A percentile compares a stretch with the other conserved stretches of the same genome.
Evolutionary conservation across 2,888 invertebrate genomes (phyloP).

Genomic region (Sminthurides aquaticus): DNA sequence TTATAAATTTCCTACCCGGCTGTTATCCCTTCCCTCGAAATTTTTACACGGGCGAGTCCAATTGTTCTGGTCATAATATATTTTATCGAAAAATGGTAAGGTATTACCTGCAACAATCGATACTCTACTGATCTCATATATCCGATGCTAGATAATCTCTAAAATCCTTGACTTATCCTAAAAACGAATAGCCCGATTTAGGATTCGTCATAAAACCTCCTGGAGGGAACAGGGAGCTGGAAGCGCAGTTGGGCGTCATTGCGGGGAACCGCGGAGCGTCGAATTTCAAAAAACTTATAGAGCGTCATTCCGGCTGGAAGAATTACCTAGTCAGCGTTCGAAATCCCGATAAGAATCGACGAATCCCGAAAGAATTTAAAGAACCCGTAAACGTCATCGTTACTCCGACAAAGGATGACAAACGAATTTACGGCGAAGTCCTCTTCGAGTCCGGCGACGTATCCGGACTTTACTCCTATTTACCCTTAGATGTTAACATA

Average conservation of each 20-base stretch:
- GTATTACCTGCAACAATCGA: too few species aligned
- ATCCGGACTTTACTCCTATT: conserved; percentile 28
- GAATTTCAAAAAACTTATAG: too few species aligned
- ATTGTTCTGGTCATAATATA: conserved; percentile 15
- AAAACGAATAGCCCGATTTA: too few species aligned
- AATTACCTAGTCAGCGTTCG: neutral
- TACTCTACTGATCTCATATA: too few species aligned
- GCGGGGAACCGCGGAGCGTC: too few species aligned
- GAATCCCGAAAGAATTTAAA: neutral
- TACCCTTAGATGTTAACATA: conserved; percentile 30
- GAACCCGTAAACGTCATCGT: conserved; percentile 23
- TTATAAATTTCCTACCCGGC: conserved; percentile 7
- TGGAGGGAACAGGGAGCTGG: neutral
- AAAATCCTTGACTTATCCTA: too few species aligned
- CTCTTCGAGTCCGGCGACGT: conserved; percentile 24
- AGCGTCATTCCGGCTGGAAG: too few species aligned
- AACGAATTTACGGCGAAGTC: conserved; percentile 31
- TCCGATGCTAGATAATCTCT: too few species aligned
- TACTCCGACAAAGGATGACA: conserved; percentile 29
- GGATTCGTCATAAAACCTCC: neutral
- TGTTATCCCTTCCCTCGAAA: conserved; percentile 10
- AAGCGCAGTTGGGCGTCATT: conserved; percentile 4
- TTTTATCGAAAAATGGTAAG: conserved; percentile 4
- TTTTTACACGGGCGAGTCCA: conserved; percentile 5
- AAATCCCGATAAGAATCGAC: conserved; percentile 7